Conservation (phyloP, 1,140 invertebrate genomes). For the Macrosteles quadrilineatus region DNA sequence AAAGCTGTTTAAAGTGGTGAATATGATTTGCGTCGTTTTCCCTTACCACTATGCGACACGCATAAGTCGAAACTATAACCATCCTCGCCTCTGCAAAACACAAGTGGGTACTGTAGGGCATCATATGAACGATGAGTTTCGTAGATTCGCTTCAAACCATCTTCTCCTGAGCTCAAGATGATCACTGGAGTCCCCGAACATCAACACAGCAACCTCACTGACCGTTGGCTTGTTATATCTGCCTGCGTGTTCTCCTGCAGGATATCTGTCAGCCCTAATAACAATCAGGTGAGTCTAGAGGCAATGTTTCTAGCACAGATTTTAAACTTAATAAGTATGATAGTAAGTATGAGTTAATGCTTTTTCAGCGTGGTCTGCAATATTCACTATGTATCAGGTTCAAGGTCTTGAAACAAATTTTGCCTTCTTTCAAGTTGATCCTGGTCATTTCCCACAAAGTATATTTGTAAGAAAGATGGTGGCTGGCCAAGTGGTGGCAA, state of each 20-base stretch:
- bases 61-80: slow-evolving; percentile 39
- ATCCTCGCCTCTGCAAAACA: slow-evolving; percentile 45
- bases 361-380: too few relatives aligned
- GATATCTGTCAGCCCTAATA: slow-evolving; percentile 44
- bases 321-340: too few relatives aligned
- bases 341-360: slow-evolving; percentile 40
- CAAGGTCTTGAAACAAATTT: too few relatives aligned
- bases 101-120: slow-evolving; percentile 48
- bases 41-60: slow-evolving; percentile 40
- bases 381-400: too few relatives aligned
- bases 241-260: slow-evolving; percentile 42
- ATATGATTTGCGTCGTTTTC: slow-evolving; percentile 35
- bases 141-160: slow-evolving; percentile 29
- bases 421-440: too few relatives aligned
- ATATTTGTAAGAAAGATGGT: too few relatives aligned
- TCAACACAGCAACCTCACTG: slow-evolving; percentile 42
- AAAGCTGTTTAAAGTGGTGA: slow-evolving; percentile 40
- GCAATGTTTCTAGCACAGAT: slow-evolving; percentile 39
- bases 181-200: slow-evolving; percentile 42
- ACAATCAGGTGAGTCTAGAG: slow-evolving; percentile 33
- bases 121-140: slow-evolving; percentile 47
- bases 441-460: too few relatives aligned
- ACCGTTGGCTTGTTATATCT: slow-evolving; percentile 43
- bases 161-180: slow-evolving; percentile 38
- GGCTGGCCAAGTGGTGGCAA: too few relatives aligned